Conservation (phyloP, 2,797 vertebrate genomes). For the Potorous gilbertii region DNA sequence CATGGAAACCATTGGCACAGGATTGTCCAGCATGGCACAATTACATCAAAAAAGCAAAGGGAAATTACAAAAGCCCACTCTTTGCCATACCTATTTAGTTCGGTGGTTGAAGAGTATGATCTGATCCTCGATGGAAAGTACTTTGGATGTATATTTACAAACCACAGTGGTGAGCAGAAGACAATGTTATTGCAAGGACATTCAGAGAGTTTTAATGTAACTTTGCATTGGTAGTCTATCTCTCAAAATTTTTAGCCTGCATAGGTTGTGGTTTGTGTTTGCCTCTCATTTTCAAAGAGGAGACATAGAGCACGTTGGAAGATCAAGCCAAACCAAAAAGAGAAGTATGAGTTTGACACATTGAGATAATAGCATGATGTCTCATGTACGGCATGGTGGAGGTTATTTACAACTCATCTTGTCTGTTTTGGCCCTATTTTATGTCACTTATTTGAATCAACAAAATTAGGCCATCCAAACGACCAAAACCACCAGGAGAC, state of each 20-base stretch:
- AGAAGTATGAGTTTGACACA: neutral
- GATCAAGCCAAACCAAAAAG: neutral
- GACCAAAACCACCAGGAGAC: slow-evolving; percentile 3
- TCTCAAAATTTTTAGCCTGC: neutral
- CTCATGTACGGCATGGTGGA: neutral
- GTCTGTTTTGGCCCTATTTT: neutral
- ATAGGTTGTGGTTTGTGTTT: neutral
- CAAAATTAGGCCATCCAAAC: neutral
- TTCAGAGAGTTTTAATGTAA: neutral
- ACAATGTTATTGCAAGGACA: neutral
- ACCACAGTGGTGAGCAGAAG: neutral
- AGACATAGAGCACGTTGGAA: neutral
- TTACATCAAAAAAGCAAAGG: no score
- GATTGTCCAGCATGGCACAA: no score
- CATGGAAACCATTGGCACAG: no score
- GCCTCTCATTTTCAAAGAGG: neutral
- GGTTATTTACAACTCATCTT: neutral
- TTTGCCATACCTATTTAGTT: neutral
- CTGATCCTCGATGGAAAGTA: neutral
- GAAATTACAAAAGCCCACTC: neutral
- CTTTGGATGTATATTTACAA: neutral
- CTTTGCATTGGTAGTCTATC: neutral
- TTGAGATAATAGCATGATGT: neutral
- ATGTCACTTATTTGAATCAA: neutral
- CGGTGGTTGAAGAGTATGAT: neutral